phyloP scores from a whole-genome alignment of 23 tunicate species.

The Trididemnum miniatum region DNA sequence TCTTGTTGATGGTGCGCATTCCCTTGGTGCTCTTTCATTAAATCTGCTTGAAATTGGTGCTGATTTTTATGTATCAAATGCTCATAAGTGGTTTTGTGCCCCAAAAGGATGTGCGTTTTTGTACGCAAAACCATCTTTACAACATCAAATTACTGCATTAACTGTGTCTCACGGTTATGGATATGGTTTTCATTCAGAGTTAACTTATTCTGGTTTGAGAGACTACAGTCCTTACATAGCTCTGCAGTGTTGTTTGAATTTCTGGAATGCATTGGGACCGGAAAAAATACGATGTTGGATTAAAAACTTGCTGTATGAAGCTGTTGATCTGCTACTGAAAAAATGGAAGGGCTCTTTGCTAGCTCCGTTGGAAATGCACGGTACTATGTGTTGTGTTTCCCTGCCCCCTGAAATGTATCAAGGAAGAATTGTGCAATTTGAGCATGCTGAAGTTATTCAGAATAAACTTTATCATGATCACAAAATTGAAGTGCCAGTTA shows the following conservation, averaged over 20 bases:
- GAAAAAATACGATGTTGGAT: constrained; percentile 37
- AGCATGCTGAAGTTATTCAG: constrained; percentile 73
- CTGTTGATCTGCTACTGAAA: constrained; percentile 32
- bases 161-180: constrained; percentile 83
- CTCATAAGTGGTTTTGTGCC: constrained; percentile 91
- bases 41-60: constrained; percentile 50
- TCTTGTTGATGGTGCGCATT: constrained; percentile 91
- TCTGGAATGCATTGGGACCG: constrained; percentile 69
- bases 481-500: constrained; percentile 83
- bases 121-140: constrained; percentile 67
- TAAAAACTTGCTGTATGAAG: constrained; percentile 27
- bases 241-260: constrained; percentile 49
- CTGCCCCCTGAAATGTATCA: constrained; percentile 54
- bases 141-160: constrained; percentile 40
- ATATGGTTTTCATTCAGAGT: constrained; percentile 81
- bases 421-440: constrained; percentile 35
- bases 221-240: constrained; percentile 71
- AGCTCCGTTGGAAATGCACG: constrained; percentile 72
- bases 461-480: constrained; percentile 57
- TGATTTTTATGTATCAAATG: constrained; percentile 75
- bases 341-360: constrained; percentile 54
- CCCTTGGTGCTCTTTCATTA: constrained; percentile 55
- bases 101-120: constrained; percentile 85
- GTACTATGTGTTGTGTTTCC: constrained; percentile 74
- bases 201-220: constrained; percentile 62